Conservation (phyloP, 2,113 vertebrate genomes). For the Perca fluviatilis region DNA sequence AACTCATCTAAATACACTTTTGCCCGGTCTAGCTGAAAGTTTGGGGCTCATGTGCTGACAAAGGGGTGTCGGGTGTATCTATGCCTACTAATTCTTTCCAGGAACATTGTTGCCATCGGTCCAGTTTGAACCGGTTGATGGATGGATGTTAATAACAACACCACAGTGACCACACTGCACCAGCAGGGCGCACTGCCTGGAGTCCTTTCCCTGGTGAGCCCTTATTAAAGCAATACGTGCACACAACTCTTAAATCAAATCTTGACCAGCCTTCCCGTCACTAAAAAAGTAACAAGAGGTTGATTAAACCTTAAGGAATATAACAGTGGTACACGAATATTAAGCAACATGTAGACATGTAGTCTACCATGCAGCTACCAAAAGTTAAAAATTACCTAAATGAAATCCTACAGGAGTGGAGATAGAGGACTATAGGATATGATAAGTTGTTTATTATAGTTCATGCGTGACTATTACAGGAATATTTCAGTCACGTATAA, state of each 20-base stretch:
- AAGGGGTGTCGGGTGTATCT: not conserved
- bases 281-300: not conserved
- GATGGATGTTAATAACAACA: constrained; percentile 38
- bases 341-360: not conserved
- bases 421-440: not conserved
- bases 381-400: constrained; percentile 9
- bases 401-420: not conserved
- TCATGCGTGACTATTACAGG: not conserved
- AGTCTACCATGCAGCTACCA: not conserved
- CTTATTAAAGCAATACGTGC: not conserved
- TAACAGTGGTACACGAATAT: not conserved
- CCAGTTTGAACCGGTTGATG: constrained; percentile 78
- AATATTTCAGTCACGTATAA: not conserved
- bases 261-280: not conserved
- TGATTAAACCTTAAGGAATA: not conserved
- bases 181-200: constrained; percentile 43
- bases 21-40: not conserved
- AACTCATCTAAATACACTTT: not conserved
- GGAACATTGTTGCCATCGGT: constrained; percentile 47
- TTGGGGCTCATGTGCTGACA: not conserved
- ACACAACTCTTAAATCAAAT: not conserved
- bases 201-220: not conserved
- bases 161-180: constrained; percentile 31
- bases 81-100: constrained; percentile 6
- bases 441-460: not conserved